Conservation (phyloP, 1,140 invertebrate genomes). For the Sipha flava region DNA sequence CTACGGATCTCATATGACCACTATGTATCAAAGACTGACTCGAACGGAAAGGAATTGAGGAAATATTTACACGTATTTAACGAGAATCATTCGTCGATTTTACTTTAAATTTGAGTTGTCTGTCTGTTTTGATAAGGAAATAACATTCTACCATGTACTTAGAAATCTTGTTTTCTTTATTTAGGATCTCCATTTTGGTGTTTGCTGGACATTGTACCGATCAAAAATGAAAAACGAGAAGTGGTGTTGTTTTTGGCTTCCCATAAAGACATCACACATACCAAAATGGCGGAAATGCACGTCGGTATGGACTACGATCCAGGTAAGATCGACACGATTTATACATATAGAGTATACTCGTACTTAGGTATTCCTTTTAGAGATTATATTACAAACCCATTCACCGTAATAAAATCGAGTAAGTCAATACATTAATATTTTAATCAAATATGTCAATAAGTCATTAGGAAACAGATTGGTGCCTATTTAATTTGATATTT, state of each 20-base stretch:
- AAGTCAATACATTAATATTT: too few species aligned
- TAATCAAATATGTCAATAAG: too few species aligned
- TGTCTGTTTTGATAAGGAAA: background rate
- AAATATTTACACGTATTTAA: background rate
- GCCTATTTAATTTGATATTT: too few species aligned
- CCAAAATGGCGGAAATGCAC: conserved; percentile 65
- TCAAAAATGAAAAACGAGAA: conserved; percentile 96
- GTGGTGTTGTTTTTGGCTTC: conserved; percentile 92
- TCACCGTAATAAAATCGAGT: too few species aligned
- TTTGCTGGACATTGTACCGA: conserved; percentile 92
- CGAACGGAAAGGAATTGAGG: background rate
- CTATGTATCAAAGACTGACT: too few species aligned
- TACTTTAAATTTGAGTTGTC: background rate
- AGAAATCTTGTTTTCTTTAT: conserved; percentile 40
- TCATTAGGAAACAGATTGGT: too few species aligned
- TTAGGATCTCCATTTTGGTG: conserved; percentile 88
- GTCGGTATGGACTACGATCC: conserved; percentile 29
- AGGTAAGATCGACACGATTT: background rate
- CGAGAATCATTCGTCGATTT: background rate
- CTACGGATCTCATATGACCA: too few species aligned
- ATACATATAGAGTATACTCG: too few species aligned
- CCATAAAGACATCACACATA: conserved; percentile 91
- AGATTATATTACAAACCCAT: too few species aligned
- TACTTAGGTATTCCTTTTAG: too few species aligned
- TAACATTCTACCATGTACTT: background rate